Percentiles rank a stretch among this genome's conserved stretches.
These are phyloP conservation scores for Latheticus oryzae DNA, from an alignment of 2,888 invertebrate genomes.

Conservation along the genomic window DNA sequence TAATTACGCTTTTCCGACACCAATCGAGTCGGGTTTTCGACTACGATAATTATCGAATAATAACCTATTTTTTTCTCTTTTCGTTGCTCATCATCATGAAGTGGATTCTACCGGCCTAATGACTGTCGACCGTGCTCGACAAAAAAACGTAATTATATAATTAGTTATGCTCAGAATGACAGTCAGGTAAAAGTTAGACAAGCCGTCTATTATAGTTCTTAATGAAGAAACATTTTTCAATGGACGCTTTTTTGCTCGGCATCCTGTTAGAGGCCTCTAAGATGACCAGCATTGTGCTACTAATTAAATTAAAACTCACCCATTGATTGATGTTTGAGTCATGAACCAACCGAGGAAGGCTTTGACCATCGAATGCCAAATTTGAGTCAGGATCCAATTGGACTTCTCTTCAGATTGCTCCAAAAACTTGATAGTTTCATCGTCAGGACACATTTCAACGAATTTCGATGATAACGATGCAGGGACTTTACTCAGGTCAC, in stretches of 20 bases:
- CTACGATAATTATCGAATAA: conserved; percentile 61
- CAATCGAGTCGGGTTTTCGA: conserved; percentile 44
- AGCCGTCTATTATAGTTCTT: conserved; percentile 57
- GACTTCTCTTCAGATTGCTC: conserved; percentile 82
- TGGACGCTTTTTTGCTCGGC: conserved; percentile 36
- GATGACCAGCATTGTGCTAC: conserved; percentile 13
- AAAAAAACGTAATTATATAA: conserved; percentile 65
- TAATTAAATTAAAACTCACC: conserved; percentile 71
- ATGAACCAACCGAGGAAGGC: conserved; percentile 90
- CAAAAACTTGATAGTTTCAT: conserved; percentile 80
- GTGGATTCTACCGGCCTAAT: conserved; percentile 56
- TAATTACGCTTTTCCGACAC: conserved; percentile 58
- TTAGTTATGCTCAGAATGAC: conserved; percentile 66
- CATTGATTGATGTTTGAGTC: conserved; percentile 96
- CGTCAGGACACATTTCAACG: conserved; percentile 76
- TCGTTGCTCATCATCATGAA: conserved; percentile 18
- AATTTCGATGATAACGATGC: conserved; percentile 71
- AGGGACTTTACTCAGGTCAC: conserved; percentile 70
- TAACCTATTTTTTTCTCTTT: conserved; percentile 51
- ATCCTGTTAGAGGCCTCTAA: conserved; percentile 29
- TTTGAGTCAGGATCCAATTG: conserved; percentile 87
- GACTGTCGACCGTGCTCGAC: conserved; percentile 56
- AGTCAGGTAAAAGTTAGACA: conserved; percentile 62
- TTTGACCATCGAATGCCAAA: conserved; percentile 89
- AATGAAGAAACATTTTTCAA: conserved; percentile 54